These are phyloP conservation scores for Eubasilissa regina DNA, from an alignment of 1,140 invertebrate species.

Conservation along the genomic window DNA sequence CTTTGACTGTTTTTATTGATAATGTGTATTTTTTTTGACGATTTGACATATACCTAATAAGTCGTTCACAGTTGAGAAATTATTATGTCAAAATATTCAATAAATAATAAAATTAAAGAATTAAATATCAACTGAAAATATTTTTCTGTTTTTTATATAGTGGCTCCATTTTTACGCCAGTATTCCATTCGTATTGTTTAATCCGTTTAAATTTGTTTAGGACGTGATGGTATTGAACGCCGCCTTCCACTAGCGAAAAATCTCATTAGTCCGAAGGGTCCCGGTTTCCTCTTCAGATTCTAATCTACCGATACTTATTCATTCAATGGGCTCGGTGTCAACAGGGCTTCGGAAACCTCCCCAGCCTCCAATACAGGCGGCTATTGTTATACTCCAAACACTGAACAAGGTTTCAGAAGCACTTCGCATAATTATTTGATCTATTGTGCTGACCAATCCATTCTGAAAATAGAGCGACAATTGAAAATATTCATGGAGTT, in stretches of 20 bases:
- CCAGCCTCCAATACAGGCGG: constrained; percentile 17
- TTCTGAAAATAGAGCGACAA: constrained; percentile 21
- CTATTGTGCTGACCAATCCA: constrained; percentile 35
- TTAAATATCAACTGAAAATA: too few relatives aligned
- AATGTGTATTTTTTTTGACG: too few relatives aligned
- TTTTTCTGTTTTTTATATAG: background rate
- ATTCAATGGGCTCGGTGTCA: constrained; percentile 47
- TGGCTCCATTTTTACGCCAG: background rate
- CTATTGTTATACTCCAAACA: constrained; percentile 33
- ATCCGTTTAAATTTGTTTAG: constrained; percentile 46
- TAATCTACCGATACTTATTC: constrained; percentile 56
- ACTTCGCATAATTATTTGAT: constrained; percentile 32
- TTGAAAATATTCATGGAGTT: constrained; percentile 24
- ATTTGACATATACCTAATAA: too few relatives aligned
- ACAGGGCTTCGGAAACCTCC: background rate
- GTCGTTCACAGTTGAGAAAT: too few relatives aligned
- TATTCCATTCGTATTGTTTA: background rate
- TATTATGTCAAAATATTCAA: too few relatives aligned
- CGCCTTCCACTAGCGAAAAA: constrained; percentile 44
- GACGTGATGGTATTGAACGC: background rate
- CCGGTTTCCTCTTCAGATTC: constrained; percentile 42
- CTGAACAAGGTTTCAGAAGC: background rate
- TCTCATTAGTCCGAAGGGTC: constrained; percentile 49
- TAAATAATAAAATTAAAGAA: too few relatives aligned
- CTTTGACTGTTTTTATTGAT: too few relatives aligned